Percentiles rank a stretch among this genome's conserved stretches.
Evolutionary conservation across 2,888 invertebrate genomes (phyloP).

Genomic region (Leucoma salicis): DNA sequence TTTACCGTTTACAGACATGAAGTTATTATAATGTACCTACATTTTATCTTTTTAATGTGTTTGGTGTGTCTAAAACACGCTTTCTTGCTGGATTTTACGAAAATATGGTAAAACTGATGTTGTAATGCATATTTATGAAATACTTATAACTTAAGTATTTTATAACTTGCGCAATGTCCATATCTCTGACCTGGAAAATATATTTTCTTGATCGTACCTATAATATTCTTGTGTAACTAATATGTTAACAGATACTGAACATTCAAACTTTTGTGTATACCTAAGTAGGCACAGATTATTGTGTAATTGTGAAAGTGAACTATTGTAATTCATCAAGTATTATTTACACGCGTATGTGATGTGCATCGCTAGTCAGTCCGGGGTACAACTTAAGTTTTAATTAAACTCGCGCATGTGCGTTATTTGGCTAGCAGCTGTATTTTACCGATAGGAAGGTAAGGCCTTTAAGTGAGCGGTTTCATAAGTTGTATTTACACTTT

Average conservation of each 20-base stretch:
- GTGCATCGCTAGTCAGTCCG: slow-evolving; percentile 47
- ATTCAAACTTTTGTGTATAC: slow-evolving; percentile 9
- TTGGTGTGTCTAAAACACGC: no score
- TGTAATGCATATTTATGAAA: no score
- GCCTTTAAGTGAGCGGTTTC: slow-evolving; percentile 22
- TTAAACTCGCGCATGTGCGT: slow-evolving; percentile 27
- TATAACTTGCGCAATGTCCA: no score
- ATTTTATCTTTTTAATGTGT: no score
- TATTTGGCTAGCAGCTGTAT: slow-evolving; percentile 18
- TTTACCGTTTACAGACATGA: no score
- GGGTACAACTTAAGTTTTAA: slow-evolving; percentile 44
- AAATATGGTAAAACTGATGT: neutral
- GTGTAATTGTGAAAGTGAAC: slow-evolving; percentile 69
- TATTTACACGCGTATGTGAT: slow-evolving; percentile 53
- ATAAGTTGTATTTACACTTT: slow-evolving; percentile 1
- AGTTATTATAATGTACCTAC: no score
- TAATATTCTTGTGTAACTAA: neutral
- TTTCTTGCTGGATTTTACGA: no score
- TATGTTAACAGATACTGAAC: slow-evolving; percentile 9
- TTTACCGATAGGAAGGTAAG: slow-evolving; percentile 17
- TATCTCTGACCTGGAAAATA: no score
- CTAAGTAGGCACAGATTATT: slow-evolving; percentile 40
- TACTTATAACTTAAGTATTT: no score
- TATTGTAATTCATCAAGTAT: slow-evolving; percentile 70
- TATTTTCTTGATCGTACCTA: neutral